Evolutionary conservation across 2,113 vertebrate species (phyloP).

Genomic region (Marmota flaviventris): DNA sequence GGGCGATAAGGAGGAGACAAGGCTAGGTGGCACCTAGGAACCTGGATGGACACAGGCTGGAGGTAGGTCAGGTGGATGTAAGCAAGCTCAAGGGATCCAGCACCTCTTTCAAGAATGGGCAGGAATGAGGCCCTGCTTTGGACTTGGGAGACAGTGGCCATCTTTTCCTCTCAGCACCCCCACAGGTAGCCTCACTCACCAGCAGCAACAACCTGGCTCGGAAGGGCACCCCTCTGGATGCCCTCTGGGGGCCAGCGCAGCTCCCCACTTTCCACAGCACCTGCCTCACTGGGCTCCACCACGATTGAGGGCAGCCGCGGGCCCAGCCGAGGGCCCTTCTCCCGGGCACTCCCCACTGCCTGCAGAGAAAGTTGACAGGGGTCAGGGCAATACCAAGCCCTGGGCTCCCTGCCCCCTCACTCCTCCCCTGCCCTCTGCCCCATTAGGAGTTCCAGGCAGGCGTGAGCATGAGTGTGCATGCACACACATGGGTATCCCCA

Average conservation of each 20-base stretch:
- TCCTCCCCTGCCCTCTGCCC: not conserved
- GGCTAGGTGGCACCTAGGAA: not conserved
- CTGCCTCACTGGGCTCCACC: conserved; percentile 72
- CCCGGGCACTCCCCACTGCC: not conserved
- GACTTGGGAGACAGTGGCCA: not conserved
- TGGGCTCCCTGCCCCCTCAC: not conserved
- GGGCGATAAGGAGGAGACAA: not conserved
- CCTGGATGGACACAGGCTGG: not conserved
- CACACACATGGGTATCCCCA: not conserved
- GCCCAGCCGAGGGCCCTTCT: conserved; percentile 57
- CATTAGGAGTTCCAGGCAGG: not conserved
- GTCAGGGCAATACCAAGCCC: not conserved
- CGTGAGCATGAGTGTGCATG: too few species aligned
- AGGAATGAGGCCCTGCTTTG: not conserved
- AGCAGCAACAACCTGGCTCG: conserved; percentile 15
- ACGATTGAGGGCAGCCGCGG: conserved; percentile 78
- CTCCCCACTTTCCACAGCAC: conserved; percentile 78
- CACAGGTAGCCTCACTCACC: conserved; percentile 19
- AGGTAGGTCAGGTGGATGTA: not conserved
- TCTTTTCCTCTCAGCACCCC: not conserved
- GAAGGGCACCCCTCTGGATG: not conserved
- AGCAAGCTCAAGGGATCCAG: not conserved
- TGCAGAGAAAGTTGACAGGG: not conserved
- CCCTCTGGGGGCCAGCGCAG: conserved; percentile 80
- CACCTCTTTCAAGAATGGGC: accelerated